Evolutionary conservation across 2,797 vertebrate species (phyloP).

Genomic region (Poeciliopsis turneri): DNA sequence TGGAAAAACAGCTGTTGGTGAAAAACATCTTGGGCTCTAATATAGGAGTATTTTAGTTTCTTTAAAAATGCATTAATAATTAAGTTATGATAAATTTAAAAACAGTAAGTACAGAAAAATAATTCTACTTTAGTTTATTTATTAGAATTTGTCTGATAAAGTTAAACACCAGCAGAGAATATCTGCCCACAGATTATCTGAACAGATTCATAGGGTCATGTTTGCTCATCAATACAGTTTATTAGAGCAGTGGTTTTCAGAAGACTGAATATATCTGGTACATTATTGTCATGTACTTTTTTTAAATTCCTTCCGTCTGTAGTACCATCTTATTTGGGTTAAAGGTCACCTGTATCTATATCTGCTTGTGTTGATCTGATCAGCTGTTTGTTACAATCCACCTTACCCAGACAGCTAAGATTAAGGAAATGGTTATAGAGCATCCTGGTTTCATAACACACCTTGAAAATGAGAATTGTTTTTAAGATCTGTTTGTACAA

Average conservation of each 20-base stretch:
- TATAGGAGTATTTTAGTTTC: background rate
- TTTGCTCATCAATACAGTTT: background rate
- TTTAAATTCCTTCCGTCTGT: background rate
- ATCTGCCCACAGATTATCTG: background rate
- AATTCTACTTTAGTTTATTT: background rate
- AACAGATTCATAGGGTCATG: background rate
- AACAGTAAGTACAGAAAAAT: background rate
- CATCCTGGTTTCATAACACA: background rate
- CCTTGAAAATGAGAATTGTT: background rate
- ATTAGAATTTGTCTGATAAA: background rate
- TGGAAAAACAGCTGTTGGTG: background rate
- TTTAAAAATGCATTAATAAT: background rate
- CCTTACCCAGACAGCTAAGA: background rate
- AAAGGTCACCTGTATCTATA: background rate
- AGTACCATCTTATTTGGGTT: background rate
- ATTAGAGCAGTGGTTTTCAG: background rate
- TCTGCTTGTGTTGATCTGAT: background rate
- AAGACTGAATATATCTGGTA: background rate
- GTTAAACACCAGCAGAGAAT: background rate
- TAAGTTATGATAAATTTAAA: background rate
- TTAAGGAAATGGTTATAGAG: background rate
- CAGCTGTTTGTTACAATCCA: background rate
- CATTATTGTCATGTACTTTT: background rate
- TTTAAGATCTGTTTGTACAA: background rate
- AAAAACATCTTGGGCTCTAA: background rate